A percentile compares a stretch with the other conserved stretches of the same genome.
Evolutionary conservation across 2,113 vertebrate genomes (phyloP).

Genomic region (Caranx ignobilis): DNA sequence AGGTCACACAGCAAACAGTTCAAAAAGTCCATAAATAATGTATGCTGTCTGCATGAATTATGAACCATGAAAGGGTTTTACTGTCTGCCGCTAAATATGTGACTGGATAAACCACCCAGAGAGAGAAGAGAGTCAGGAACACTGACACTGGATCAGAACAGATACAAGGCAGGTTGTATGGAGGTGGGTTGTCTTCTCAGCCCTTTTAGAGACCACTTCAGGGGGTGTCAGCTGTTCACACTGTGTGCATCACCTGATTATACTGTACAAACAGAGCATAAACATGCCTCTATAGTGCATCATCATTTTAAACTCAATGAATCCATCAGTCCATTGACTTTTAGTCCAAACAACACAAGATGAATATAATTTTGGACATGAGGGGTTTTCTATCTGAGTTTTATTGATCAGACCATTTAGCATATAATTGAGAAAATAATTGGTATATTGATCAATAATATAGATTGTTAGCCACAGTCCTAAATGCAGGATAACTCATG

Average conservation of each 20-base stretch:
- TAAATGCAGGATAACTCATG: too few species aligned
- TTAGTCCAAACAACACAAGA: too few species aligned
- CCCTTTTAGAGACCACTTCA: conserved; percentile 13
- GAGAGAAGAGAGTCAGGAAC: conserved; percentile 28
- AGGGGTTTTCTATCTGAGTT: neutral
- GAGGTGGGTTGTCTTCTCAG: conserved; percentile 18
- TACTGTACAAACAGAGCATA: neutral
- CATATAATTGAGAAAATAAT: neutral
- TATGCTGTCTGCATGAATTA: conserved; percentile 81
- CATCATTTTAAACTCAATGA: neutral
- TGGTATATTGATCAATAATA: neutral
- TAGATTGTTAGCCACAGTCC: neutral
- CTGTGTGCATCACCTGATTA: conserved; percentile 20
- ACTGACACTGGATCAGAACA: conserved; percentile 9
- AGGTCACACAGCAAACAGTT: conserved; percentile 79
- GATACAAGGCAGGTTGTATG: conserved; percentile 18
- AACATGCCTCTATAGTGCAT: neutral
- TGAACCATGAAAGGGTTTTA: conserved; percentile 80
- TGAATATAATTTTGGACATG: neutral
- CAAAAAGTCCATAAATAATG: conserved; percentile 78
- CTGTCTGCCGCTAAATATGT: conserved; percentile 78
- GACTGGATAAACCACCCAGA: conserved; percentile 59
- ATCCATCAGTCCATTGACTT: too few species aligned
- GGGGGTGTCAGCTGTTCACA: neutral
- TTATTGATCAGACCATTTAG: neutral